Base-by-base conservation (phyloP, 2,888 invertebrate genomes). In the Xanthorhoe spadicearia region DNA sequence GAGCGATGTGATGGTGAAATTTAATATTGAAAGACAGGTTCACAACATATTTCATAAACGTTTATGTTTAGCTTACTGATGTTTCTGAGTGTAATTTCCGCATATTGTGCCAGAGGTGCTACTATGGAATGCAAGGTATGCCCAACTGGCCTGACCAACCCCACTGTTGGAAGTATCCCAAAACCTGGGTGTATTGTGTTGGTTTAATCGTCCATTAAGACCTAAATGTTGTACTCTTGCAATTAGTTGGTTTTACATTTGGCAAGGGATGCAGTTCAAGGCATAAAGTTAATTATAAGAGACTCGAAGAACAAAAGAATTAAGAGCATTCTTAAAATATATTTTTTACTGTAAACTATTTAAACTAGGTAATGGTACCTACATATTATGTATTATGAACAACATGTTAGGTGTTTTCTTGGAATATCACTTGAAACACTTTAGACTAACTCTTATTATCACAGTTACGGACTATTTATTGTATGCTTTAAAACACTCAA, bases 91-190 rank as follows among this genome's bases (percentile, higher is more conserved):
- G 17, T 55, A 59, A 46, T 54, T 60, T 51, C 43, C 46, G 15
- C 32, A 38, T 60, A 56, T 51, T 35, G 38, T 52, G 55, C 17
- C 55, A 59, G 58, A 54, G 66, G 66, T 59, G 69, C 55, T 66
- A 67, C 67, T 49, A 59, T 50, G 23, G 35, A 46, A 17, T 68
- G 56, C 59, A 71, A 70, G 72, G 73, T 72, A 76, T 64, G 73
- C 68, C 72, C 70, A 55, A 52, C 54, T 55, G 52, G 49, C 64
- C 61, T 53, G 46, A 59, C 48, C 46, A 32, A 13, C 51, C 49
- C 57, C 53, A 38, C 18, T 49, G 63, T 64, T 68, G 68, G 68
- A 68, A 61, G 51, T 61, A 50, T 53, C 61, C 64, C 67, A 68
- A 68, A 61, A 64, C 68, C 53, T 68, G 60, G 55, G 48, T 55